Evolutionary conservation across 2,113 vertebrate genomes (phyloP), one percentile per base, ranked within the genome.

Genomic region (Prinia subflava): DNA sequence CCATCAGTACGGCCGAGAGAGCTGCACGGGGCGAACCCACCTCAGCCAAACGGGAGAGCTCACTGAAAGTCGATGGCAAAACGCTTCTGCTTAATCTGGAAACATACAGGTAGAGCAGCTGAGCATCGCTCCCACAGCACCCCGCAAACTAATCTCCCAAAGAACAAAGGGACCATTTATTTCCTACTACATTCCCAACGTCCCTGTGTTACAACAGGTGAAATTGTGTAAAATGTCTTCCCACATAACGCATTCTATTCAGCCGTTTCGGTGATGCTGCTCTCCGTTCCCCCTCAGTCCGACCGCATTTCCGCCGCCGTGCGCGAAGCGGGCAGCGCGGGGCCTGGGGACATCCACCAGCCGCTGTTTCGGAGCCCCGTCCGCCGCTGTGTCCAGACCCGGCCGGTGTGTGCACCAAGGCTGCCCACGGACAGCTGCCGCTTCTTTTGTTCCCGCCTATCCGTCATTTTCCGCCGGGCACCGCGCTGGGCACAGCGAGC

Each of bases 361-460:
- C 52, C 41, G 41, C 15, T 19, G 3, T 8, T 49, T 4, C 1
- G 64, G 47, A 39, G 82, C 77, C 2, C 55, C 18, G 23, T 0
- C 15, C 11, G 35, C 57, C 9, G 42, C 81, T 12, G 53, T 21
- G 52, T 46, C 15, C 73, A 20, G 47, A 17, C 11, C 52, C 28
- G 77, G 73, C 5, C 77, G 20, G 35, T 9, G 69, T 13, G 60
- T 4, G 52, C 79, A 22, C 47, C 62, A 1, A 41, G 71, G 44
- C 67, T 42, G 76, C 76, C 67, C 12, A 35, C 79, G 65, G 4
- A 28, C 60, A 49, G 53, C 79, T 2, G 39, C 10, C 37, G 25
- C n/a, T 50, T 30, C 94, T 96, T 96, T 96, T 94, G 95, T 96
- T 92, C 90, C 80, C 63, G 47, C 39, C 52, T 8, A 10, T 2